phyloP scores from a whole-genome alignment of 2,113 vertebrate genomes.

The Pelecanus crispus region DNA sequence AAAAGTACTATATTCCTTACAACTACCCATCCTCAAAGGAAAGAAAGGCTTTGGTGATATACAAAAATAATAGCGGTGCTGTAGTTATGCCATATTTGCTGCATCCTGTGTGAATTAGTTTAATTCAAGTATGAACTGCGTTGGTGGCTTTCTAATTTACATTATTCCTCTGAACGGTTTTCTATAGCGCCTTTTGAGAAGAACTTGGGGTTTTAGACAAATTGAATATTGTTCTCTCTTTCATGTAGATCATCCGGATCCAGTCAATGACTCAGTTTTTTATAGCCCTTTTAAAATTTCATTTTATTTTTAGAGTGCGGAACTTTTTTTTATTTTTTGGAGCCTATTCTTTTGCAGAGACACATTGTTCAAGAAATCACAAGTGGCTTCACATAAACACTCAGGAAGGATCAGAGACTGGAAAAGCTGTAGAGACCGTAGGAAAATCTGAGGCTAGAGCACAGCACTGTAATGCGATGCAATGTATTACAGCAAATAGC shows the following conservation, averaged over 20 bases:
- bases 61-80: not conserved
- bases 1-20: not conserved
- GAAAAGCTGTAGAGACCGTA: not conserved
- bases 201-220: not conserved
- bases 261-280: not conserved
- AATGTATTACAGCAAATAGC: not conserved
- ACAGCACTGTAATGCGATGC: not conserved
- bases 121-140: constrained; percentile 27
- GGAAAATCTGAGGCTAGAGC: not conserved
- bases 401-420: constrained; percentile 6
- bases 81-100: not conserved
- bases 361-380: not conserved
- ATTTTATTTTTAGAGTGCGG: constrained; percentile 27
- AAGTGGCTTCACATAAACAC: not conserved
- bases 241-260: constrained; percentile 32
- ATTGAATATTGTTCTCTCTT: constrained; percentile 34
- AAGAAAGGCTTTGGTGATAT: constrained; percentile 17
- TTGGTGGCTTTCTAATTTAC: constrained; percentile 36
- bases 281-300: constrained; percentile 11
- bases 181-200: constrained; percentile 41
- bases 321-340: not conserved
- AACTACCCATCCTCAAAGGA: constrained; percentile 62
- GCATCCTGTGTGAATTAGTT: constrained; percentile 28
- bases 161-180: not conserved
- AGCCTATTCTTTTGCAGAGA: not conserved